These are phyloP conservation scores for Eira barbara DNA, from an alignment of 2,113 vertebrate genomes.

Conservation along the genomic window DNA sequence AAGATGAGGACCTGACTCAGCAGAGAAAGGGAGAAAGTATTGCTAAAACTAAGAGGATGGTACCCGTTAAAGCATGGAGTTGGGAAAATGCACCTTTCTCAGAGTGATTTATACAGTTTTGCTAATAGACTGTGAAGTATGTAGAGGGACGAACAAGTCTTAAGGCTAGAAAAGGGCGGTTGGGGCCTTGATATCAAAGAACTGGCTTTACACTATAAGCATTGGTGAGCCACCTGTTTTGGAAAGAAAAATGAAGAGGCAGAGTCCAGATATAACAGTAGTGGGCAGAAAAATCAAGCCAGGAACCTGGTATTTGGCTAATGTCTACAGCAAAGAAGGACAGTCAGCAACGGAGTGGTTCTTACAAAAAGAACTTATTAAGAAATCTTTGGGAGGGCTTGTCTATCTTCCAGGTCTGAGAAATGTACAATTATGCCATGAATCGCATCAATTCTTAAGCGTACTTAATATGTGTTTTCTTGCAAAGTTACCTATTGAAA, in stretches of 20 bases:
- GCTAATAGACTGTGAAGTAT: neutral
- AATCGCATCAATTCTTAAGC: neutral
- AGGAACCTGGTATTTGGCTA: neutral
- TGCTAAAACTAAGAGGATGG: neutral
- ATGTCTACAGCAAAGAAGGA: neutral
- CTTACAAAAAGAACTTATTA: neutral
- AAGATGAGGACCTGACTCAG: neutral
- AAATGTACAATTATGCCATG: constrained; percentile 11
- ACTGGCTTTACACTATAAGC: neutral
- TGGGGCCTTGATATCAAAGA: neutral
- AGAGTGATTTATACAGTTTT: neutral
- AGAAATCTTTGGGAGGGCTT: neutral
- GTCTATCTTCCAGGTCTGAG: neutral
- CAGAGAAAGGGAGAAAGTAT: neutral
- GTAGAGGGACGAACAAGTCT: too few relatives aligned
- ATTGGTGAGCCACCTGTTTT: neutral
- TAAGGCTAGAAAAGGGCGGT: neutral
- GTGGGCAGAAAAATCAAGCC: neutral
- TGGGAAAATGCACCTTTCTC: neutral
- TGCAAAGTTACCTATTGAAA: constrained; percentile 32
- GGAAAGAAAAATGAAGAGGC: neutral
- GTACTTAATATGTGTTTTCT: neutral
- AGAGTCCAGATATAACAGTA: neutral
- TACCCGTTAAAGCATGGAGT: neutral
- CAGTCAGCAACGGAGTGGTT: neutral